Evolutionary conservation across 2,113 vertebrate species (phyloP).

Genomic region (Oncorhynchus mykiss): DNA sequence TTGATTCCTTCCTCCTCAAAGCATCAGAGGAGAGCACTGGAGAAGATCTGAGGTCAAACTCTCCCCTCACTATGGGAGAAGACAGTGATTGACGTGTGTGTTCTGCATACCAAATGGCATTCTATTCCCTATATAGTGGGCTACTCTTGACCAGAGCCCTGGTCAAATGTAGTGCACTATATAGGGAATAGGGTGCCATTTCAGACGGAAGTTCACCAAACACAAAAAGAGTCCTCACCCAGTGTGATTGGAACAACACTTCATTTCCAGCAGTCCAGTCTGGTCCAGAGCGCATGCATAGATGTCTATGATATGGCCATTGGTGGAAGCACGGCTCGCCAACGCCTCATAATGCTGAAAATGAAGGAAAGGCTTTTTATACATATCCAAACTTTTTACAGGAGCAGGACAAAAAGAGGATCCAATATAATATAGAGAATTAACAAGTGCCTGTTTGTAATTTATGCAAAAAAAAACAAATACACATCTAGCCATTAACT

Average conservation of each 20-base stretch:
- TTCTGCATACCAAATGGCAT: too few relatives aligned
- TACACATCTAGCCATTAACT: too few relatives aligned
- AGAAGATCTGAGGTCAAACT: too few relatives aligned
- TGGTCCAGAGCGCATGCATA: conserved; percentile 96
- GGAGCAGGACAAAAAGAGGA: not conserved
- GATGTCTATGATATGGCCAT: conserved; percentile 94
- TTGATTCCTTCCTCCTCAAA: not conserved
- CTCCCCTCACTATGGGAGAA: too few relatives aligned
- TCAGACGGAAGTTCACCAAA: too few relatives aligned
- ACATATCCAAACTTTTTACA: not conserved
- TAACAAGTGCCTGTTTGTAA: not conserved
- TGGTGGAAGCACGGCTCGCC: conserved; percentile 87
- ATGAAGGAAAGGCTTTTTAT: conserved; percentile 6
- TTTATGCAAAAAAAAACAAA: too few relatives aligned
- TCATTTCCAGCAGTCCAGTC: conserved; percentile 96
- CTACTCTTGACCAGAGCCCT: too few relatives aligned
- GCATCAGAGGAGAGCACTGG: too few relatives aligned
- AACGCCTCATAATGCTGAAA: conserved; percentile 91
- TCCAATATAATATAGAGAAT: not conserved
- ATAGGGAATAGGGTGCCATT: too few relatives aligned
- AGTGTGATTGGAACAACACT: conserved; percentile 93
- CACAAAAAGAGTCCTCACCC: conserved; percentile 68
- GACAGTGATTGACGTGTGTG: too few relatives aligned
- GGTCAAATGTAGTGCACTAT: too few relatives aligned
- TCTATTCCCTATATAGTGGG: too few relatives aligned